These are phyloP conservation scores for Chiridota heheva DNA, from an alignment of 35 echinoderm and acorn worm species.

Conservation along the genomic window DNA sequence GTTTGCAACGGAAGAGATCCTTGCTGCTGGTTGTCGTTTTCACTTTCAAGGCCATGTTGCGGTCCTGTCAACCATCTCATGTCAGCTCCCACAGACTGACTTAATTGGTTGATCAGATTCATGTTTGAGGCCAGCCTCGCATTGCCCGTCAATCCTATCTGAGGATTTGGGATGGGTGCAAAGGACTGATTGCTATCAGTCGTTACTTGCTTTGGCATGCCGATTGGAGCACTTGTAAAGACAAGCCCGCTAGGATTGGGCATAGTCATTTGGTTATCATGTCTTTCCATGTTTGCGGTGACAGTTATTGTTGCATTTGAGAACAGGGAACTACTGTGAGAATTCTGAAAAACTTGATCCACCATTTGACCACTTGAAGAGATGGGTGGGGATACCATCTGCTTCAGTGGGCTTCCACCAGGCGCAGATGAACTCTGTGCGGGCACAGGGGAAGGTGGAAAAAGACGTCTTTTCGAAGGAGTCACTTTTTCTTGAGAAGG, in stretches of 20 bases:
- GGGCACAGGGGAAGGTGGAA: too few relatives aligned
- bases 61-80: neutral
- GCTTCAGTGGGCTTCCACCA: too few relatives aligned
- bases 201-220: conserved; percentile 22
- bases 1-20: conserved; percentile 6
- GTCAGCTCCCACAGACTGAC: neutral
- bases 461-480: conserved; percentile 44
- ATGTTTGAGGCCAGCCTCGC: neutral
- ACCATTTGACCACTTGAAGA: too few relatives aligned
- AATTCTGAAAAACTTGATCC: conserved; percentile 26
- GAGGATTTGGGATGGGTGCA: neutral
- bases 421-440: too few relatives aligned
- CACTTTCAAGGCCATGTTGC: neutral
- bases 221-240: conserved; percentile 29
- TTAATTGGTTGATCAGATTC: neutral
- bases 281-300: conserved; percentile 14
- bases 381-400: too few relatives aligned
- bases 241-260: conserved; percentile 6
- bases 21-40: neutral
- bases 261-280: neutral
- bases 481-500: conserved; percentile 30
- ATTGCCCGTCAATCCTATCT: neutral
- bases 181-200: conserved; percentile 28
- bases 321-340: conserved; percentile 39
- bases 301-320: neutral